Conservation (phyloP, 2,113 vertebrate genomes). For the Boulengeromyrus knoepffleri region DNA sequence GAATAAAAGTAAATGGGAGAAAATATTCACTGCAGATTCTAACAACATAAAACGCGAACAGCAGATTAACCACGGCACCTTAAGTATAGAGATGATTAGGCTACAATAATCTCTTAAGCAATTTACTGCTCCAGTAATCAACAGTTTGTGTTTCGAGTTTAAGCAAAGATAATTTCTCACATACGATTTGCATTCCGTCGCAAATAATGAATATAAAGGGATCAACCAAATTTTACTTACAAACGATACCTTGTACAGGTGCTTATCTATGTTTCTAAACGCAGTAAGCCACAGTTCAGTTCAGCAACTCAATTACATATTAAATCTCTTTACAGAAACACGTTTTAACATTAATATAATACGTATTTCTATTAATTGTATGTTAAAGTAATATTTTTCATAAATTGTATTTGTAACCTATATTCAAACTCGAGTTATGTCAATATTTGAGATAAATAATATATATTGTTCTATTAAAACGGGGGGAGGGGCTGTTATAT, state of each 20-base stretch:
- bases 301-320: background rate
- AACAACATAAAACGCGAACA: background rate
- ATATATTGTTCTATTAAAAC: background rate
- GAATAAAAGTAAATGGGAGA: background rate
- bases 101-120: background rate
- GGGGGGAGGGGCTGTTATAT: background rate
- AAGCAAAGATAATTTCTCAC: background rate
- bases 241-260: background rate
- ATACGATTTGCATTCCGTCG: background rate
- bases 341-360: background rate
- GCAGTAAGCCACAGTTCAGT: background rate
- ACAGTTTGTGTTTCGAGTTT: background rate
- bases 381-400: background rate
- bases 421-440: background rate
- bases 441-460: background rate
- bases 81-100: background rate
- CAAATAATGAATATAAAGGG: background rate
- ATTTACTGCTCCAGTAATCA: background rate
- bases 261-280: background rate
- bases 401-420: background rate
- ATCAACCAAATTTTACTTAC: background rate
- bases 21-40: background rate
- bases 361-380: background rate
- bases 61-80: background rate
- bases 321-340: background rate